Conservation (phyloP, 2,113 vertebrate genomes). For the Eubucco bourcierii region DNA sequence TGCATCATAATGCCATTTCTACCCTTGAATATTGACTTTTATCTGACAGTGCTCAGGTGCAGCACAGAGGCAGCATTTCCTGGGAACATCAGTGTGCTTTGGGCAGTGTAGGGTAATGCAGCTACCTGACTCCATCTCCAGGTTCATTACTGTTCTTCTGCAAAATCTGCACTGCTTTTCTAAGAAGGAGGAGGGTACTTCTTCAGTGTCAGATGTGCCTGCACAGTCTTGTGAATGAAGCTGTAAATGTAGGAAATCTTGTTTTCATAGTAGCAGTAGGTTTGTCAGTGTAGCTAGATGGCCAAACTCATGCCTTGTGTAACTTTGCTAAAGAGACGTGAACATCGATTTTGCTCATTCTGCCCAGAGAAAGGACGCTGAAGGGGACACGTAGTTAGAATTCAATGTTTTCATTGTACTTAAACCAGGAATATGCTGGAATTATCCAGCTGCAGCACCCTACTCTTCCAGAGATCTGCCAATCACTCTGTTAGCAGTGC, state of each 20-base stretch:
- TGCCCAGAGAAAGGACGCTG: constrained; percentile 6
- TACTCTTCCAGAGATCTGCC: constrained; percentile 54
- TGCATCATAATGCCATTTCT: not conserved
- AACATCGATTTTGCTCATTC: constrained; percentile 17
- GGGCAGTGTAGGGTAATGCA: not conserved
- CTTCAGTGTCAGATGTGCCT: not conserved
- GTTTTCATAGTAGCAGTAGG: not conserved
- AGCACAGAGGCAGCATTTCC: not conserved
- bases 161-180: not conserved
- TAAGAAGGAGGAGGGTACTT: not conserved
- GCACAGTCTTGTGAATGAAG: not conserved
- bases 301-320: not conserved
- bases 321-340: not conserved
- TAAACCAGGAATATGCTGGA: constrained; percentile 51
- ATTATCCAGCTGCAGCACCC: constrained; percentile 49
- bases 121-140: not conserved
- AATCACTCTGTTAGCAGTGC: constrained; percentile 12
- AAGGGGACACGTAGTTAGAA: constrained; percentile 3
- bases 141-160: not conserved
- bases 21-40: not conserved
- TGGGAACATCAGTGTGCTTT: not conserved
- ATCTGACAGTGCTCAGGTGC: not conserved
- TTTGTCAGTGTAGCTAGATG: not conserved
- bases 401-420: constrained; percentile 57
- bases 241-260: not conserved